These are phyloP conservation scores for Ceyx cyanopectus DNA, from an alignment of 2,113 vertebrate genomes.

Conservation along the genomic window DNA sequence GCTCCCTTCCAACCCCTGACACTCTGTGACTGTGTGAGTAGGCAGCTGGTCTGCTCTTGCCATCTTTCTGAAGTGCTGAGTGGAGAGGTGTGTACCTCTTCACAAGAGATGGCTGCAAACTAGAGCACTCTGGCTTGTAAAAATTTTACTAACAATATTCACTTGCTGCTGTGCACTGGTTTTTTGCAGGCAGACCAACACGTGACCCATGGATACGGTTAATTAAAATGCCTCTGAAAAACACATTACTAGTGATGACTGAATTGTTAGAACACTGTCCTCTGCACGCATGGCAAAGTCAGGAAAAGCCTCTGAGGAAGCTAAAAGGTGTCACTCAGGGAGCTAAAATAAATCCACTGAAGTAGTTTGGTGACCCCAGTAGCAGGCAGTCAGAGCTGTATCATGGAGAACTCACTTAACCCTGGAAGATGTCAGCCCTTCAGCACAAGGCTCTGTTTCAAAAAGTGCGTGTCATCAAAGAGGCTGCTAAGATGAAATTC, in stretches of 20 bases:
- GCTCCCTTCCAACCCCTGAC: too few relatives aligned
- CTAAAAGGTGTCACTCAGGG: background rate
- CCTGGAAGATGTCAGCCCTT: background rate
- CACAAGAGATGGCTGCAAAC: background rate
- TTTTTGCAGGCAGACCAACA: background rate
- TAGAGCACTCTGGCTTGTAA: background rate
- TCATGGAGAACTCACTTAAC: constrained; percentile 15
- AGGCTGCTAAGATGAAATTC: background rate
- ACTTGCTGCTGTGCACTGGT: background rate
- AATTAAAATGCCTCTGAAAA: background rate
- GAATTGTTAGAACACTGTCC: background rate
- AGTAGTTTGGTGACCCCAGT: background rate
- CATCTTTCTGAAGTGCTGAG: background rate
- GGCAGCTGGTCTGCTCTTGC: background rate
- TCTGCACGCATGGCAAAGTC: background rate
- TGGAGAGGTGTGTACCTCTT: background rate
- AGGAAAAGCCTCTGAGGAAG: constrained; percentile 2
- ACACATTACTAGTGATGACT: background rate
- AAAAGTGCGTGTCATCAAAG: background rate
- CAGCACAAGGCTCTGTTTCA: constrained; percentile 12
- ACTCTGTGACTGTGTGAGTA: background rate
- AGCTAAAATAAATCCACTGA: constrained; percentile 8
- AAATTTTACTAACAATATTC: background rate
- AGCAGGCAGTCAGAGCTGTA: background rate
- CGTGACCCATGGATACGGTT: background rate